Base-by-base conservation (phyloP, 2,797 vertebrate species). In the Molossus molossus region DNA sequence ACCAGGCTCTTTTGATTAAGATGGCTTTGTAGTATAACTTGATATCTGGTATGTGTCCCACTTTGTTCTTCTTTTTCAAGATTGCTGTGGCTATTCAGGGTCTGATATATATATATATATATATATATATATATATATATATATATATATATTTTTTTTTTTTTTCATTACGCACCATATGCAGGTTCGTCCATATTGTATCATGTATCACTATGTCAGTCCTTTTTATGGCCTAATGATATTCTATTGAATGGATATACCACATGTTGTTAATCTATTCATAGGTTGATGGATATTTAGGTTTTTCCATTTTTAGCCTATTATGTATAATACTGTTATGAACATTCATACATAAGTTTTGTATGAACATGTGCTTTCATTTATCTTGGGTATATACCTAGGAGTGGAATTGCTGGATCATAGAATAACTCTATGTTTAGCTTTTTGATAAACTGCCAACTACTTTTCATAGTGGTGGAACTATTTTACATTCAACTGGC, bases 271-370 rank as follows among this genome's bases (percentile, higher is more conserved):
- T 83, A 82, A 89, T 73, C 60, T 25, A 18, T 76, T 60, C 25
- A 76, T 37, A 70, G 40, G 17, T 27, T 70, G 25, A 53, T 92
- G 25, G 29, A 23, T 70, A 70, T 60, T 70, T 62, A 60, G 18
- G 2, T 50, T 87, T 60, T 87, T 80, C 25, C 18, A 80, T 25
- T 40, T 80, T 45, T 33, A 18, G 33, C 13, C 23, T 86, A 18
- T 70, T 53, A 87, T 70, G n/a, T 80, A 70, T 79, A 80, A 93
- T 62, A 23, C 40, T 79, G 37, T 45, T 80, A n/a, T 80, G 57
- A 79, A 70, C 45, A 62, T 53, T 60, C 53, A 53, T 53, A 23
- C 79, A 23, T 40, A 70, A 50, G 29, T 70, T 86, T 92, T 70
- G 62, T 87, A 70, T 62, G 75, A 62, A 70, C 25, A 18, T 79